Conservation (phyloP, 2,113 vertebrate species). For the Amazona vittata region DNA sequence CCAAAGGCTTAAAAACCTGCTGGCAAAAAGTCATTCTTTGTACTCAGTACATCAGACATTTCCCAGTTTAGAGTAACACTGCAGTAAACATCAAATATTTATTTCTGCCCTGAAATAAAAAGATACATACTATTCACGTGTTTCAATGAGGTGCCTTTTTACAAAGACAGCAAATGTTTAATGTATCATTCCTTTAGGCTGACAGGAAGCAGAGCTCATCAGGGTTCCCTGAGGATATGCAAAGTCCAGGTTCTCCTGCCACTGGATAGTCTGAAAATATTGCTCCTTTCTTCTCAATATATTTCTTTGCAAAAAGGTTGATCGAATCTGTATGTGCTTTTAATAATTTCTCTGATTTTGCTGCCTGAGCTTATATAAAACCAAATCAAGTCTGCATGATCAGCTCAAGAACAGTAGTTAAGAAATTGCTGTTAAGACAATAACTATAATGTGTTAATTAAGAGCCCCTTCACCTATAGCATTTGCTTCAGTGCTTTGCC, state of each 20-base stretch:
- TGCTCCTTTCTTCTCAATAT: not conserved
- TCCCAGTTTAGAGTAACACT: not conserved
- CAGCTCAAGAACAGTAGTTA: not conserved
- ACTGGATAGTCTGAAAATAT: not conserved
- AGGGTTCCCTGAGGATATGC: not conserved
- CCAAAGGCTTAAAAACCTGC: not conserved
- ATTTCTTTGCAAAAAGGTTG: not conserved
- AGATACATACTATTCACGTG: not conserved
- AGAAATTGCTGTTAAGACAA: not conserved
- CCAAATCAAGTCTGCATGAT: not conserved
- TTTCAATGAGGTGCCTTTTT: not conserved
- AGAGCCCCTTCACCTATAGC: not conserved
- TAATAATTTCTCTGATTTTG: not conserved
- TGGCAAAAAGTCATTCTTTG: not conserved
- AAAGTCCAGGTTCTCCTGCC: not conserved
- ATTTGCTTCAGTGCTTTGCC: not conserved
- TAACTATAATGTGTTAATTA: not conserved
- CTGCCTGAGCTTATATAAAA: not conserved
- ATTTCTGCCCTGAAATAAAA: not conserved
- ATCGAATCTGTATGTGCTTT: not conserved
- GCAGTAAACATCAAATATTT: not conserved
- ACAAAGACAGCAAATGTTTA: not conserved
- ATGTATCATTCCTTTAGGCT: not conserved
- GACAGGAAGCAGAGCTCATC: not conserved
- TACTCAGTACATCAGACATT: not conserved